Conservation (phyloP, 2,888 invertebrate genomes). For the Agriotes lineatus region DNA sequence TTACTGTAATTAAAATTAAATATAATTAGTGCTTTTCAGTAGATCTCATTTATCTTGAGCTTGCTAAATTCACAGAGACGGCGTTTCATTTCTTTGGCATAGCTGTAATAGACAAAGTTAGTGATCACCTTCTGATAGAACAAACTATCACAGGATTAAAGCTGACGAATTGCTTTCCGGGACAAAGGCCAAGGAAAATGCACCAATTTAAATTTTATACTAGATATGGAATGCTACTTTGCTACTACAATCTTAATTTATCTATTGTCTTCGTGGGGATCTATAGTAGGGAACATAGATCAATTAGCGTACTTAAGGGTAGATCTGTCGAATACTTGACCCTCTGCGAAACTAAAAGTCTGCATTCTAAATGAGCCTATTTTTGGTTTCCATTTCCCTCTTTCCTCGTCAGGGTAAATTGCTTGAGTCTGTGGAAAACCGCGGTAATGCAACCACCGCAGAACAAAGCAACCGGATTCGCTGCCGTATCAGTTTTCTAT, state of each 20-base stretch:
- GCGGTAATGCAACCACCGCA: neutral
- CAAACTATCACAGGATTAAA: conserved; percentile 7
- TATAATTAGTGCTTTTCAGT: neutral
- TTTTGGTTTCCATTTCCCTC: too few relatives aligned
- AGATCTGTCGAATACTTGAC: too few relatives aligned
- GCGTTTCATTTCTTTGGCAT: too few relatives aligned
- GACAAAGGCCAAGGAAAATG: neutral
- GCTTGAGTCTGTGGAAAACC: neutral
- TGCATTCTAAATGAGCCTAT: too few relatives aligned
- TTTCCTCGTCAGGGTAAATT: neutral
- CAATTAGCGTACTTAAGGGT: neutral
- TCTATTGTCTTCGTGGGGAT: conserved; percentile 5
- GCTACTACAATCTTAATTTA: neutral
- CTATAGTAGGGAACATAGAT: conserved; percentile 11
- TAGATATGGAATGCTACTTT: neutral
- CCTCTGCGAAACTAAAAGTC: too few relatives aligned
- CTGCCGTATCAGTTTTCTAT: too few relatives aligned
- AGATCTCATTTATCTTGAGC: neutral
- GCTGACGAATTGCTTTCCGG: neutral
- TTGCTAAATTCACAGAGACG: neutral
- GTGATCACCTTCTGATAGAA: neutral
- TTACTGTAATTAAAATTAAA: too few relatives aligned
- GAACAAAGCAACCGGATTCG: neutral
- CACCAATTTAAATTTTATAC: neutral
- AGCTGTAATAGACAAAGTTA: too few relatives aligned